phyloP scores from a whole-genome alignment of 2,797 vertebrate species.

The Pangasius sanitwongsei region DNA sequence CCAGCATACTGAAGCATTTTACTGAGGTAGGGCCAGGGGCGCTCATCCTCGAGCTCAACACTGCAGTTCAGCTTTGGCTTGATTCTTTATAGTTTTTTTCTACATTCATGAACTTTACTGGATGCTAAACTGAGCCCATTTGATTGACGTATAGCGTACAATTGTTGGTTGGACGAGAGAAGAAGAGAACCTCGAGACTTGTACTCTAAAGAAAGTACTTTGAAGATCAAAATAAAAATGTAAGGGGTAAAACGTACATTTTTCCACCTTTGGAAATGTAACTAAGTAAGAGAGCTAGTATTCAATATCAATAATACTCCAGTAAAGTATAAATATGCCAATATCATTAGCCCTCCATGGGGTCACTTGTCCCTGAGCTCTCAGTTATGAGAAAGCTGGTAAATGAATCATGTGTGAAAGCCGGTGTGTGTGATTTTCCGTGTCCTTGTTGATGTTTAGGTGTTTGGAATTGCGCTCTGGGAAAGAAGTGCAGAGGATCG shows the following conservation, averaged over 20 bases:
- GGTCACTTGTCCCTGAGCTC: background rate
- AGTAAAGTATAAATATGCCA: background rate
- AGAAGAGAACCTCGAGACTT: background rate
- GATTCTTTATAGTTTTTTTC: background rate
- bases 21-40: too few species aligned
- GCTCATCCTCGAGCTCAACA: too few species aligned
- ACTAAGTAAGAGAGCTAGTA: background rate
- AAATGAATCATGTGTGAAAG: conserved; percentile 22
- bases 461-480: conserved; percentile 51
- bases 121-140: background rate
- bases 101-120: background rate
- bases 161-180: background rate
- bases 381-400: conserved; percentile 10
- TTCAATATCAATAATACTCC: background rate
- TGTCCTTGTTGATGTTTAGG: conserved; percentile 52
- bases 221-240: background rate
- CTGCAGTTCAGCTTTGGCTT: too few species aligned
- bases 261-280: background rate
- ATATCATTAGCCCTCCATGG: background rate
- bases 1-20: too few species aligned
- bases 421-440: conserved; percentile 6
- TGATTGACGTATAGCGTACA: background rate
- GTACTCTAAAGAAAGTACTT: background rate
- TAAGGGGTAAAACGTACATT: background rate
- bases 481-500: conserved; percentile 45